Percentiles rank a stretch among this genome's conserved stretches.
These are phyloP conservation scores for Microplitis deprimator DNA, from an alignment of 2,888 invertebrate genomes.

Conservation along the genomic window DNA sequence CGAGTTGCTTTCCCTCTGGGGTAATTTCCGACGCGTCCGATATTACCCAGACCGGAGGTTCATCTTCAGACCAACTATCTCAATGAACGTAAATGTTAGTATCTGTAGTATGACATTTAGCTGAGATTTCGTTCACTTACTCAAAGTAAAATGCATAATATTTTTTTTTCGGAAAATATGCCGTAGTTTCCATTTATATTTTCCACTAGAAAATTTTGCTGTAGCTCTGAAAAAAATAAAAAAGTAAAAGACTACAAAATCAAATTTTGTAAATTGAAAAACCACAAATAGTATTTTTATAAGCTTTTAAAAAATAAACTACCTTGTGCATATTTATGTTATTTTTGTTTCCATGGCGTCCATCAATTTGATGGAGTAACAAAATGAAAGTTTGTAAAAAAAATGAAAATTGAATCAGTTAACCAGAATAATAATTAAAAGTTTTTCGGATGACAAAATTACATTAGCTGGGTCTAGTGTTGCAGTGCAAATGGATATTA, in stretches of 20 bases:
- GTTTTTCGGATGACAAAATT: not conserved
- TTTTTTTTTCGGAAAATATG: too few relatives aligned
- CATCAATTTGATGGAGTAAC: slow-evolving; percentile 10
- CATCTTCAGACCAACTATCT: not conserved
- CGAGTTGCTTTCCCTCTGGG: not conserved
- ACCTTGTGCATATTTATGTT: too few relatives aligned
- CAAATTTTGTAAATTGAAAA: too few relatives aligned
- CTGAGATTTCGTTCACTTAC: too few relatives aligned
- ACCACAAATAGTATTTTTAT: too few relatives aligned
- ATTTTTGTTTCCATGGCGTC: too few relatives aligned
- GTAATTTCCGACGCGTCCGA: slow-evolving; percentile 26
- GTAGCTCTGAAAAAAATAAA: too few relatives aligned
- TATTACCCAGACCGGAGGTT: slow-evolving; percentile 13
- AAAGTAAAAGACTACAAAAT: too few relatives aligned
- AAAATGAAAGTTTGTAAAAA: slow-evolving; percentile 10
- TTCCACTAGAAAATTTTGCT: too few relatives aligned
- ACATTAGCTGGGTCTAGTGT: not conserved
- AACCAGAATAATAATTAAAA: slow-evolving; percentile 4
- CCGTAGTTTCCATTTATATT: too few relatives aligned
- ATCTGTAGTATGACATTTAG: not conserved
- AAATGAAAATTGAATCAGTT: not conserved
- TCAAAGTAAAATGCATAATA: too few relatives aligned
- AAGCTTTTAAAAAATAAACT: too few relatives aligned
- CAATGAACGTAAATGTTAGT: not conserved
- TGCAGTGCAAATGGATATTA: slow-evolving; percentile 11